Conservation (phyloP, 2,888 invertebrate genomes). For the Drosophila ustulata region DNA sequence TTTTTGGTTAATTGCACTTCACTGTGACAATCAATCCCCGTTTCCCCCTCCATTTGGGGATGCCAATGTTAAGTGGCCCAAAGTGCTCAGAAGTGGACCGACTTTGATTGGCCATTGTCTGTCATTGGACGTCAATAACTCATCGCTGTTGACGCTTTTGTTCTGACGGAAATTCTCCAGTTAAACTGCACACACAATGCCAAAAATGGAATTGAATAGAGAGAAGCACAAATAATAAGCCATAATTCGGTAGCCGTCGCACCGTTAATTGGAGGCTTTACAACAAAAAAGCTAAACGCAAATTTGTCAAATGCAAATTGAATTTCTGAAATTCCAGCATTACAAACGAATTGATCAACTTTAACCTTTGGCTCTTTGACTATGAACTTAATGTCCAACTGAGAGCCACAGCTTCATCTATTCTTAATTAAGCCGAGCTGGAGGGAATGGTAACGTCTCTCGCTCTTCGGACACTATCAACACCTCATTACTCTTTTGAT, state of each 20-base stretch:
- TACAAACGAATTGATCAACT: slow-evolving; percentile 35
- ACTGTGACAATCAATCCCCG: slow-evolving; percentile 23
- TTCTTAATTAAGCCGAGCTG: slow-evolving; percentile 68
- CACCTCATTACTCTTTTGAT: slow-evolving; percentile 84
- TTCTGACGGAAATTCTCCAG: slow-evolving; percentile 17
- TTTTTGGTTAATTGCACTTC: slow-evolving; percentile 61
- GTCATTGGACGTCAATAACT: slow-evolving; percentile 46
- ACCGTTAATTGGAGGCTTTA: slow-evolving; percentile 79
- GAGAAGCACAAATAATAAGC: slow-evolving; percentile 56
- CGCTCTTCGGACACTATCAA: slow-evolving; percentile 77
- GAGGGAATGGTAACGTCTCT: slow-evolving; percentile 46
- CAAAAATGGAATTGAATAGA: slow-evolving; percentile 47
- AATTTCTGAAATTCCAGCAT: slow-evolving; percentile 49
- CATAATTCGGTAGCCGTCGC: slow-evolving; percentile 74
- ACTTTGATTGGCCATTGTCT: slow-evolving; percentile 58
- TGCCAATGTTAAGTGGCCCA: slow-evolving; percentile 42
- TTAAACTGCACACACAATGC: slow-evolving; percentile 44
- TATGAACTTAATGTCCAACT: slow-evolving; percentile 8
- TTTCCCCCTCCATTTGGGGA: slow-evolving; percentile 17
- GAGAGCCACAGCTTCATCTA: slow-evolving; percentile 17
- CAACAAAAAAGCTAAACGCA: slow-evolving; percentile 70
- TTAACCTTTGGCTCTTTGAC: slow-evolving; percentile 27
- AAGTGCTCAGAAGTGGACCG: slow-evolving; percentile 50
- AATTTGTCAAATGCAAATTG: slow-evolving; percentile 82
- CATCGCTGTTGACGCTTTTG: slow-evolving; percentile 17